These are phyloP conservation scores for Salticus scenicus DNA, from an alignment of 2,888 invertebrate genomes.

Conservation along the genomic window DNA sequence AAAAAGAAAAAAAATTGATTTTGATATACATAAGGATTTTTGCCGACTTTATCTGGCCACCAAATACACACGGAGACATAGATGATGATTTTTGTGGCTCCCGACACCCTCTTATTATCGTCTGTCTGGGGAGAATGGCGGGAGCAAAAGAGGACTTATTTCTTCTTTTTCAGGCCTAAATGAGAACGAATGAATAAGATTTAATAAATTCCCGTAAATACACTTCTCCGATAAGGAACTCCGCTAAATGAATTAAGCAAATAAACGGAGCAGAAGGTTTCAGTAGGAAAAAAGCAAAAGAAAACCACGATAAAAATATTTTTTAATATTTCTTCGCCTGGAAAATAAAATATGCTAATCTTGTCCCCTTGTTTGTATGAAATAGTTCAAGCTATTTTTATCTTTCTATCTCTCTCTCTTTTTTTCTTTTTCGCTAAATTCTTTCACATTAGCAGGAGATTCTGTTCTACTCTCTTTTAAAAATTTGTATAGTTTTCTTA, in stretches of 20 bases:
- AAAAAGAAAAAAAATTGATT: too few species aligned
- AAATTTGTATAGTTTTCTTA: neutral
- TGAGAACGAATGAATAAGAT: neutral
- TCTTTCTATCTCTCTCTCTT: neutral
- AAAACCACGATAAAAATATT: slow-evolving; percentile 4
- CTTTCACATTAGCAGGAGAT: neutral
- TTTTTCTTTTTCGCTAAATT: neutral
- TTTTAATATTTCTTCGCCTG: slow-evolving; percentile 3
- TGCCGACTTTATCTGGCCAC: too few species aligned
- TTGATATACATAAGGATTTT: too few species aligned
- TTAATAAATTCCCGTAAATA: slow-evolving; percentile 4
- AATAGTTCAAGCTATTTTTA: neutral
- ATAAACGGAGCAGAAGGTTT: slow-evolving; percentile 4
- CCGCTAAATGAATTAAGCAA: slow-evolving; percentile 6
- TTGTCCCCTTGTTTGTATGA: neutral
- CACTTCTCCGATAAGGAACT: neutral
- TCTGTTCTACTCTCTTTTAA: neutral
- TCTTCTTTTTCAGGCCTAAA: neutral
- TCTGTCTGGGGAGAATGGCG: neutral
- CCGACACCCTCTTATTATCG: neutral
- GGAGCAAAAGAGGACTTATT: neutral
- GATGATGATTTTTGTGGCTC: neutral
- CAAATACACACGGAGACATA: too few species aligned
- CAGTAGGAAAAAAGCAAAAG: neutral
- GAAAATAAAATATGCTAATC: slow-evolving; percentile 7